These are phyloP conservation scores for Mirza zaza DNA, from an alignment of 2,113 vertebrate genomes.

Conservation along the genomic window DNA sequence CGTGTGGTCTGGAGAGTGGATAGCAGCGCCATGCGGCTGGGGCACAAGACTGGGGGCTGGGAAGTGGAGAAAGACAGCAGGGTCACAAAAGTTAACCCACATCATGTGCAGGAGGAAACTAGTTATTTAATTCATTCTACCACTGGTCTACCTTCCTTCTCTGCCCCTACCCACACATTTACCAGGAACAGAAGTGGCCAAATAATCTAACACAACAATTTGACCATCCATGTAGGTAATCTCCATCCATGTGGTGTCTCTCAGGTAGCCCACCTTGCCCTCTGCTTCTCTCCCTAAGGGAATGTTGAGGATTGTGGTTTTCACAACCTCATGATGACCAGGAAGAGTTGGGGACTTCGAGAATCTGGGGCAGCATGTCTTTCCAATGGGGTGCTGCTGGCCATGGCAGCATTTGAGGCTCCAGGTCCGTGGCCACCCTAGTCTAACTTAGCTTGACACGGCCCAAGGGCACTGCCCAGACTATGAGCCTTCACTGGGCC, in stretches of 20 bases:
- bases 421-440: background rate
- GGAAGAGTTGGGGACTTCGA: background rate
- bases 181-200: background rate
- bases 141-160: background rate
- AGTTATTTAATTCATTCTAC: background rate
- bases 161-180: background rate
- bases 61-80: background rate
- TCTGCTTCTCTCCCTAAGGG: background rate
- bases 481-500: background rate
- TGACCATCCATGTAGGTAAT: background rate
- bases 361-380: background rate
- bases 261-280: background rate
- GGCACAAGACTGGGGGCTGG: accelerated
- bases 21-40: background rate
- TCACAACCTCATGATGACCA: background rate
- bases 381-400: background rate
- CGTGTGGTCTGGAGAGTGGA: background rate
- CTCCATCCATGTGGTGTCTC: background rate
- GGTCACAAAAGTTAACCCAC: background rate
- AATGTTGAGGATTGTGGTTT: background rate
- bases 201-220: background rate
- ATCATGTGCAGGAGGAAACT: background rate
- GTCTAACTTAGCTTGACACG: background rate
- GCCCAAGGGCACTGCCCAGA: background rate
- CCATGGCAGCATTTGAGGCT: background rate